Conservation (phyloP, 2,888 invertebrate genomes). For the Palloptera scutellata region DNA sequence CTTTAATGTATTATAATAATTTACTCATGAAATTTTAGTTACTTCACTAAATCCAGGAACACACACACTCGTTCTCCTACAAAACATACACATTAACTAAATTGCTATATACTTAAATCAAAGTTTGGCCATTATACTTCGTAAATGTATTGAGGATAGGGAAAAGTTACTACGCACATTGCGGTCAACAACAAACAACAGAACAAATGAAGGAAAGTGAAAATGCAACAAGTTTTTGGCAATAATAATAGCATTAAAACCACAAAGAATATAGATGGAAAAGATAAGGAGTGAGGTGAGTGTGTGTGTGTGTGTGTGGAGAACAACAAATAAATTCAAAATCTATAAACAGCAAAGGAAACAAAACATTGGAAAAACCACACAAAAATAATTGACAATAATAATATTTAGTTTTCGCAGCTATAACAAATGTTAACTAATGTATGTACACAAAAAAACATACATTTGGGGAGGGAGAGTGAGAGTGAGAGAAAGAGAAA, state of each 20-base stretch:
- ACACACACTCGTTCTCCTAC: no score
- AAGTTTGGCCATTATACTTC: neutral
- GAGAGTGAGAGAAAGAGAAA: no score
- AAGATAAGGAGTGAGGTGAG: neutral
- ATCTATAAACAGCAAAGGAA: conserved; percentile 18
- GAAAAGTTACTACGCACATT: neutral
- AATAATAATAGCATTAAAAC: conserved; percentile 31
- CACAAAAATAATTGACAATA: conserved; percentile 22
- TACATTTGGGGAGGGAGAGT: neutral
- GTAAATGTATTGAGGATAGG: conserved; percentile 1
- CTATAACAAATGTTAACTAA: neutral
- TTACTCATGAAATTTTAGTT: no score
- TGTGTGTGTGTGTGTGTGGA: neutral
- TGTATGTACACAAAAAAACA: no score
- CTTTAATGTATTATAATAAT: no score
- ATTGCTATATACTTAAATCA: neutral
- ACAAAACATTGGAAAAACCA: conserved; percentile 17
- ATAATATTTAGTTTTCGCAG: conserved; percentile 33
- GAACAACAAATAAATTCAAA: conserved; percentile 17
- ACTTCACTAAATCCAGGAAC: no score
- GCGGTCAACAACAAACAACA: neutral
- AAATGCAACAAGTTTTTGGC: conserved; percentile 23
- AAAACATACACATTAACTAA: neutral
- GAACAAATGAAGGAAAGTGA: neutral
- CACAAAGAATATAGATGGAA: neutral